These are phyloP conservation scores for Brevimyrus niger DNA, from an alignment of 2,113 vertebrate species.

Conservation along the genomic window DNA sequence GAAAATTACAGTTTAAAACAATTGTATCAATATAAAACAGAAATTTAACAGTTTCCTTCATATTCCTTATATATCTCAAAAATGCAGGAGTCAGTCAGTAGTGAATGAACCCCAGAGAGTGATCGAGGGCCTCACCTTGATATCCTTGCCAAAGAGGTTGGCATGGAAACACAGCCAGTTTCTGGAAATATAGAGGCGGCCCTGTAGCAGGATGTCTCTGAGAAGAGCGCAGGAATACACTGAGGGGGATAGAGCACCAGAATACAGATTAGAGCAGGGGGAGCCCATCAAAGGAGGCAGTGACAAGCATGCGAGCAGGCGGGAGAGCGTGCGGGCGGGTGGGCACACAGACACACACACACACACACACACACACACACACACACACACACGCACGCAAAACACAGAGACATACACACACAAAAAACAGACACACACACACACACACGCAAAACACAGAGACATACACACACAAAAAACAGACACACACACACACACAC, in stretches of 20 bases:
- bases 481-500: no score
- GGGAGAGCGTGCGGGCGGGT: no score
- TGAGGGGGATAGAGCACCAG: slow-evolving; percentile 34
- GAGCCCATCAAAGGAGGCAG: background rate
- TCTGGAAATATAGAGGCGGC: slow-evolving; percentile 90
- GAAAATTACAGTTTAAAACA: background rate
- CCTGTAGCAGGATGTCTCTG: slow-evolving; percentile 88
- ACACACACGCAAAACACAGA: no score
- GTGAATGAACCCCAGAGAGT: background rate
- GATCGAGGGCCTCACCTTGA: slow-evolving; percentile 70
- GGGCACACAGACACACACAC: slow-evolving; percentile 13
- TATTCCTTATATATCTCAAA: background rate
- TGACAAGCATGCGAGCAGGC: background rate
- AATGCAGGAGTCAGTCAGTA: background rate
- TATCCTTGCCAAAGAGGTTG: slow-evolving; percentile 92
- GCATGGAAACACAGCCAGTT: slow-evolving; percentile 97
- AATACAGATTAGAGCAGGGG: background rate
- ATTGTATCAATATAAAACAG: background rate
- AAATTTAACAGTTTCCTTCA: background rate
- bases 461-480: no score
- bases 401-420: no score
- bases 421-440: no score
- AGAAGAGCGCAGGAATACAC: slow-evolving; percentile 93
- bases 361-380: no score
- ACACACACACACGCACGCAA: no score